A percentile compares a stretch with the other conserved stretches of the same genome.
These are phyloP conservation scores for Trinorchestia longiramus DNA, from an alignment of 1,140 invertebrate species.

Conservation along the genomic window DNA sequence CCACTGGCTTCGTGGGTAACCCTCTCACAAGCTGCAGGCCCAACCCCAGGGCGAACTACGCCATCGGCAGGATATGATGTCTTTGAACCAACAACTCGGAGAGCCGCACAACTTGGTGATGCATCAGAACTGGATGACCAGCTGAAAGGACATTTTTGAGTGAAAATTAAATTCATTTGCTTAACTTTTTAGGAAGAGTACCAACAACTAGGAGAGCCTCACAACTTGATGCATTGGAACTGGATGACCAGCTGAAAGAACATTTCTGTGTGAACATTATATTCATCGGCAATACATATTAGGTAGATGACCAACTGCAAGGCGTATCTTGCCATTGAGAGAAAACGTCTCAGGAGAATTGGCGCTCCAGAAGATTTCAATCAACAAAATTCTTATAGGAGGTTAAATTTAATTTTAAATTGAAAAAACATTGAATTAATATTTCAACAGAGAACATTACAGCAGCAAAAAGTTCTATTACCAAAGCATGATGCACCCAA, in stretches of 20 bases:
- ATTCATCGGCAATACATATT: neutral
- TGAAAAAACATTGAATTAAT: neutral
- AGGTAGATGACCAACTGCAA: neutral
- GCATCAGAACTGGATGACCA: neutral
- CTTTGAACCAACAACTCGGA: neutral
- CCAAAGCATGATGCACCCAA: neutral
- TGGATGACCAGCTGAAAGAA: neutral
- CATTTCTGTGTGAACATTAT: neutral
- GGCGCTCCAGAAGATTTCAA: neutral
- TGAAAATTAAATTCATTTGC: neutral
- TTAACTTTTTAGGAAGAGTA: neutral
- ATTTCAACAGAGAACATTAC: neutral
- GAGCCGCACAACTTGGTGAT: neutral
- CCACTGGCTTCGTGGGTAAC: slow-evolving; percentile 83
- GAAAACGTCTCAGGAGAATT: neutral
- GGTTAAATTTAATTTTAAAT: too few species aligned
- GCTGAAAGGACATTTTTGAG: neutral
- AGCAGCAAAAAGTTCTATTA: neutral
- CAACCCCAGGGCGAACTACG: slow-evolving; percentile 55
- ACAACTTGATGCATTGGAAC: neutral
- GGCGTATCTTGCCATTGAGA: neutral
- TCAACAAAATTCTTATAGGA: too few species aligned
- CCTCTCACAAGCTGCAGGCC: slow-evolving; percentile 76
- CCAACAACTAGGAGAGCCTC: neutral
- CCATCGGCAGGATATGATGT: slow-evolving; percentile 18